Percentiles rank a stretch among this genome's conserved stretches.
phyloP scores from a whole-genome alignment of 2,113 vertebrate species.

The Crotophaga sulcirostris region DNA sequence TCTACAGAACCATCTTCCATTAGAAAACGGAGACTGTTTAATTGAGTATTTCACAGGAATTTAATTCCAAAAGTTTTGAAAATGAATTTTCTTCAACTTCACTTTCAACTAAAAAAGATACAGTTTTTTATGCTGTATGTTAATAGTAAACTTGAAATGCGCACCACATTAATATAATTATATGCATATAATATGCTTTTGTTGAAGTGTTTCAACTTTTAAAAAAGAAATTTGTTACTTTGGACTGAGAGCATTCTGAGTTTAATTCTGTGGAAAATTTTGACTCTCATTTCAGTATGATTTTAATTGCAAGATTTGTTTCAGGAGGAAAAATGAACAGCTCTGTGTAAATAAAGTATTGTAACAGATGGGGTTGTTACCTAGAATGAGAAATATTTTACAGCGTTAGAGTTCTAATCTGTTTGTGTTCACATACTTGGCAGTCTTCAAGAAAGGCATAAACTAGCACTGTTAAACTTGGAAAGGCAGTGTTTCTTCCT shows the following conservation, averaged over 20 bases:
- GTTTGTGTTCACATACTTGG: not conserved
- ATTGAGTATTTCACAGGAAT: not conserved
- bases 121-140: not conserved
- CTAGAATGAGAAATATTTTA: not conserved
- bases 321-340: not conserved
- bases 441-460: not conserved
- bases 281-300: not conserved
- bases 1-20: not conserved
- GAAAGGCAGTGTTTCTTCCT: not conserved
- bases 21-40: not conserved
- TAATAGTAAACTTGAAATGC: not conserved
- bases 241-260: not conserved
- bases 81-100: rapidly evolving
- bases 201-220: not conserved
- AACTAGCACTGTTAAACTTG: not conserved
- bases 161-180: not conserved
- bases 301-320: not conserved
- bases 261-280: not conserved
- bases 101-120: not conserved
- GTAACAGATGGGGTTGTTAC: not conserved
- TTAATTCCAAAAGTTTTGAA: not conserved
- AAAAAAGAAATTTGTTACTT: not conserved
- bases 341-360: not conserved
- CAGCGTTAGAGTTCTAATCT: not conserved
- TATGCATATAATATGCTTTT: not conserved